A percentile compares a stretch with the other conserved stretches of the same genome.
These are phyloP conservation scores for Eolophus roseicapilla DNA, from an alignment of 2,113 vertebrate species.

Conservation along the genomic window DNA sequence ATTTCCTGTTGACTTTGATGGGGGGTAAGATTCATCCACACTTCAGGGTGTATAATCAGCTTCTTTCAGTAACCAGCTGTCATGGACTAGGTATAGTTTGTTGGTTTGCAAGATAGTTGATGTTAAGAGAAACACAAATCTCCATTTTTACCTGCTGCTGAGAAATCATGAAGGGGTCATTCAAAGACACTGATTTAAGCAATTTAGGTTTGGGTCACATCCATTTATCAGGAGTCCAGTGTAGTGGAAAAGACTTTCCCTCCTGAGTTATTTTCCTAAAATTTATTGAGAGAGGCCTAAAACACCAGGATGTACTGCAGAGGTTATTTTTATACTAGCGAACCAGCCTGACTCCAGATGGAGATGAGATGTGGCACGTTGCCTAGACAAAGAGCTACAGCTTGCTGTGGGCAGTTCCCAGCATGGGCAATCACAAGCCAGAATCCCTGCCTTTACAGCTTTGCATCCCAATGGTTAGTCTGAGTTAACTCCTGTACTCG, in stretches of 20 bases:
- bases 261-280: not conserved
- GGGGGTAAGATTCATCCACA: not conserved
- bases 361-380: not conserved
- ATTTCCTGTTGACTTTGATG: not conserved
- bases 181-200: not conserved
- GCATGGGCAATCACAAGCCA: not conserved
- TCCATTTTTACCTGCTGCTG: not conserved
- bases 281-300: not conserved
- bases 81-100: not conserved
- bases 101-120: not conserved
- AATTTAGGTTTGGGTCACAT: not conserved
- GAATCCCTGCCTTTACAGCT: not conserved
- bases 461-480: not conserved
- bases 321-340: not conserved
- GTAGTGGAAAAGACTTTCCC: not conserved
- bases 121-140: not conserved
- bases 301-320: not conserved
- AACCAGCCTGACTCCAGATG: not conserved
- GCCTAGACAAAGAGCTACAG: not conserved
- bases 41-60: not conserved
- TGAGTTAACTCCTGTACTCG: not conserved
- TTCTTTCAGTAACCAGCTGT: not conserved
- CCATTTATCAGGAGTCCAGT: not conserved
- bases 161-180: not conserved
- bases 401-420: not conserved